Evolutionary conservation across 2,113 vertebrate species (phyloP).

Genomic region (Megaceryle torquata): DNA sequence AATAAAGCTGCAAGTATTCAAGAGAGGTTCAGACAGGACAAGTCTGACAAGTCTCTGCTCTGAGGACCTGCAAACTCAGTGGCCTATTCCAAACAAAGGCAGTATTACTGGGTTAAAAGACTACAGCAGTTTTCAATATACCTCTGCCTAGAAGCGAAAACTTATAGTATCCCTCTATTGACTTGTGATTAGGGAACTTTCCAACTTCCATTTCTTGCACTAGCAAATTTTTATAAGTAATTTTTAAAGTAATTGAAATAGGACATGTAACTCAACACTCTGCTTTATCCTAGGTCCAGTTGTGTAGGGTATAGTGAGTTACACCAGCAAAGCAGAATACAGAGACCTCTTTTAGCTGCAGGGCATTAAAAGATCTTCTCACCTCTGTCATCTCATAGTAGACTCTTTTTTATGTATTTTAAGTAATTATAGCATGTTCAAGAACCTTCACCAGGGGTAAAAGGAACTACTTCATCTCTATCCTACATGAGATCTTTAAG

Average conservation of each 20-base stretch:
- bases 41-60: neutral
- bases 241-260: neutral
- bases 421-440: neutral
- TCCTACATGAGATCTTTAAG: neutral
- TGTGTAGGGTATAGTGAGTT: neutral
- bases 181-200: neutral
- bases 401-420: neutral
- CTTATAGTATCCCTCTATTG: neutral
- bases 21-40: neutral
- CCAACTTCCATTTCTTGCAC: neutral
- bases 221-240: neutral
- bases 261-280: neutral
- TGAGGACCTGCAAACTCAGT: neutral
- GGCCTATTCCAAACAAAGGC: fast-evolving
- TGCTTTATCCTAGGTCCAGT: neutral
- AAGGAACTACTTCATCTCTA: neutral
- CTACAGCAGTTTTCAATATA: neutral
- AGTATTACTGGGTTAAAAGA: neutral
- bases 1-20: neutral
- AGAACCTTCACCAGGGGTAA: neutral
- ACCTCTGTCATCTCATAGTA: neutral
- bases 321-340: neutral
- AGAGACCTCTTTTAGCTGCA: neutral
- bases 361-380: neutral
- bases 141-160: neutral